phyloP scores from a whole-genome alignment of 2,888 invertebrate genomes.

The Dryobota labecula region DNA sequence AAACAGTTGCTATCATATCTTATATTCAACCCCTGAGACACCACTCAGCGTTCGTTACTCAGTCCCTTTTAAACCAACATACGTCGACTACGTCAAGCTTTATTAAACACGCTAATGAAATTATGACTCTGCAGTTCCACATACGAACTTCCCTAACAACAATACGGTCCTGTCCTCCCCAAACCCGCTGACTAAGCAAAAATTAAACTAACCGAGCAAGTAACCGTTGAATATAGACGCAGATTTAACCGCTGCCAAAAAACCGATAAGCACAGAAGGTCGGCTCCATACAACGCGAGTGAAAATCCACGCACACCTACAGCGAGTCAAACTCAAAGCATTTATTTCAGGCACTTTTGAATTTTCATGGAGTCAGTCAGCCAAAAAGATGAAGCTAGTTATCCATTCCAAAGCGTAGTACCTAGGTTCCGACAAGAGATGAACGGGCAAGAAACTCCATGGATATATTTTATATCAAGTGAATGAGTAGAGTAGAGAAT shows the following conservation, averaged over 20 bases:
- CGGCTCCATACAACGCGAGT: background rate
- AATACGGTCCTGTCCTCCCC: slow-evolving; percentile 31
- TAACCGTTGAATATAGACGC: slow-evolving; percentile 45
- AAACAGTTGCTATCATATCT: no score
- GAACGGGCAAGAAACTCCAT: no score
- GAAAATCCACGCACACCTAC: background rate
- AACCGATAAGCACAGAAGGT: background rate
- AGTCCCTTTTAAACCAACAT: slow-evolving; percentile 11
- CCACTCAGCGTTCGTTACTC: slow-evolving; percentile 1
- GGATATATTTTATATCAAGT: background rate
- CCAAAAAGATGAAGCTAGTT: no score
- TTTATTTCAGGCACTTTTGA: no score
- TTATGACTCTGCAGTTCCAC: slow-evolving; percentile 41
- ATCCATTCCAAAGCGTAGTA: no score
- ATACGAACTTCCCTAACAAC: slow-evolving; percentile 26
- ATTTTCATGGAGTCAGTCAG: no score
- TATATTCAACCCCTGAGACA: background rate
- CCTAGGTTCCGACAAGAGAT: no score
- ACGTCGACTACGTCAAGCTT: slow-evolving; percentile 29
- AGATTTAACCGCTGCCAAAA: slow-evolving; percentile 35
- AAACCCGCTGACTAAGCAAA: slow-evolving; percentile 54
- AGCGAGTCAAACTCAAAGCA: background rate
- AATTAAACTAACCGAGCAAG: slow-evolving; percentile 50
- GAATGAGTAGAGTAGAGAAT: background rate
- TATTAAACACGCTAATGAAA: slow-evolving; percentile 46